Base-by-base conservation (phyloP, 2,888 invertebrate genomes). In the Anthrax anthrax region DNA sequence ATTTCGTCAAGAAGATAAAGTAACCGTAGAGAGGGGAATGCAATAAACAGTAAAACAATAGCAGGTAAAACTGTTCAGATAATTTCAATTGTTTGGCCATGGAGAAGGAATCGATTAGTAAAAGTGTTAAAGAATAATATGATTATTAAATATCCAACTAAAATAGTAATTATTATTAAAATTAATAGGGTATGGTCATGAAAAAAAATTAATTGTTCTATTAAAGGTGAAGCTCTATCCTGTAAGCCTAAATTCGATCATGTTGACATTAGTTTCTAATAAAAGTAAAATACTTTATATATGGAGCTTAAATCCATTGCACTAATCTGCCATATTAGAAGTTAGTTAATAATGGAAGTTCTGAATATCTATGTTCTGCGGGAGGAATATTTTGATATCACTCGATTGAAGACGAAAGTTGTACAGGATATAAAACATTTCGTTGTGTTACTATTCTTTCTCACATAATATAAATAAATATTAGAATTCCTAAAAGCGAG, bases 291-390 rank as follows among this genome's bases (percentile, higher is more conserved):
- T 64, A 69, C 73, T 77, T 77, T 77, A 77, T 76, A 67, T 70
- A 74, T 75, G 76, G 68, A 73, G 71, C 72, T 78, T 78, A 78
- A 78, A 72, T 76, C 72, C 75, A 76, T 72, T 71, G 73, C 72
- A 72, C 69, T 70, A 69, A 55, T 72, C 71, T 72, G 72, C 69
- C 77, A 77, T 70, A 74, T 75, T 77, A 77, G 74, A 76, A 62
- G 67, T 69, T 69, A 29, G 8, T 29, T 29, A 77, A 62, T 66
- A 73, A 66, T 52, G 75, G 76, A 43, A 75, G 50, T 72, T 76
- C 74, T 61, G 67, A 70, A 67, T 73, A 77, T n/a, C 72, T 73
- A 63, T 77, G 76, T 72, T 76, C 75, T 44, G 71, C 63, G 5
- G 76, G 75, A 0, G 76, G 76, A 10, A 69, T 55, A 58, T 67